phyloP scores from a whole-genome alignment of 1,140 invertebrate genomes.

The Drosophila varians region DNA sequence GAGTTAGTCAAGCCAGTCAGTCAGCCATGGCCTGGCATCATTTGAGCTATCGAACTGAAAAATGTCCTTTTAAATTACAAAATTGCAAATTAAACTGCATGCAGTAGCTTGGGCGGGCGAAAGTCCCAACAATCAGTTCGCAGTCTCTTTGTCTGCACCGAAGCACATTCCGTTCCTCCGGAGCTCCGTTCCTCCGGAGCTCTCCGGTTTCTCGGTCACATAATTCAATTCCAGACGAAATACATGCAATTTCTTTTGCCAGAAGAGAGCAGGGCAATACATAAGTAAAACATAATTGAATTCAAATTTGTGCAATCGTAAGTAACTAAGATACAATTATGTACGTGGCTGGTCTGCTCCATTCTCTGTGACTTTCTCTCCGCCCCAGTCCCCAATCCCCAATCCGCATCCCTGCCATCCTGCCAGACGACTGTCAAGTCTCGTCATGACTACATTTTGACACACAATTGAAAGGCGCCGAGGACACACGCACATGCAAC shows the following conservation, averaged over 20 bases:
- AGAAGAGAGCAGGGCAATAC: conserved; percentile 51
- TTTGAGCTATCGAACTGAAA: conserved; percentile 81
- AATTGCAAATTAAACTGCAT: conserved; percentile 81
- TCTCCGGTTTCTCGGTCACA: conserved; percentile 63
- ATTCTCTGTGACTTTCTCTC: conserved; percentile 13
- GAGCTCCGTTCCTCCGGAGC: conserved; percentile 4
- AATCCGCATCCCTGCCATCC: too few relatives aligned
- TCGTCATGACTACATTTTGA: conserved; percentile 80
- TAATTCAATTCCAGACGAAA: conserved; percentile 77
- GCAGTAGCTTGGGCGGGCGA: conserved; percentile 24
- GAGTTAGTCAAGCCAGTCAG: conserved; percentile 45
- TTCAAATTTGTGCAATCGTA: conserved; percentile 76
- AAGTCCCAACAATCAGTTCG: conserved; percentile 46
- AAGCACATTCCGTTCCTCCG: conserved; percentile 2
- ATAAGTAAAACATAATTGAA: conserved; percentile 68
- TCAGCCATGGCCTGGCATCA: conserved; percentile 66
- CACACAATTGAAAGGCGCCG: conserved; percentile 76
- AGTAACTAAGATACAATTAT: conserved; percentile 83
- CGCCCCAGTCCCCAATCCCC: conserved; percentile 25
- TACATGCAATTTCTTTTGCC: conserved; percentile 76
- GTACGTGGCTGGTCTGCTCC: conserved; percentile 68
- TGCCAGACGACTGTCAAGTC: conserved; percentile 64
- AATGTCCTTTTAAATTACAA: conserved; percentile 82
- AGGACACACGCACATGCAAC: conserved; percentile 64
- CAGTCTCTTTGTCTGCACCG: conserved; percentile 17